phyloP scores from a whole-genome alignment of 2,797 vertebrate genomes.

The Macropus fuliginosus region DNA sequence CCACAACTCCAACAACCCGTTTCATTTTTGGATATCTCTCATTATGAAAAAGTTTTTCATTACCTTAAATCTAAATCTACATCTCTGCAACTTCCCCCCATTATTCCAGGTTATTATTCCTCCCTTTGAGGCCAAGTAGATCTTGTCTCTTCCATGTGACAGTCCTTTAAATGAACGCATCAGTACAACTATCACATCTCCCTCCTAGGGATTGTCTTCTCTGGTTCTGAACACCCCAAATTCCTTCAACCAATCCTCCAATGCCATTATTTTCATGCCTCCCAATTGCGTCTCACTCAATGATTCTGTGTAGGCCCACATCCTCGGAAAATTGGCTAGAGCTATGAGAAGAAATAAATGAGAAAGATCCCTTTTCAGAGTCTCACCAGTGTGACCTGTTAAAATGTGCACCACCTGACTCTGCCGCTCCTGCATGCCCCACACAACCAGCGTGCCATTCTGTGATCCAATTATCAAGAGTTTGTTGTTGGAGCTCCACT shows the following conservation, averaged over 20 bases:
- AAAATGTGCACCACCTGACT: constrained; percentile 84
- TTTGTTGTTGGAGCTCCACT: constrained; percentile 79
- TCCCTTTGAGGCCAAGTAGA: background rate
- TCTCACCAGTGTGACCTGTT: constrained; percentile 86
- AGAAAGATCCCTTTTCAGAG: background rate
- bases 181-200: background rate
- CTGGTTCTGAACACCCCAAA: background rate
- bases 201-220: background rate
- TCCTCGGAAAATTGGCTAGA: background rate
- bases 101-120: background rate
- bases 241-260: background rate
- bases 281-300: background rate
- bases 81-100: background rate
- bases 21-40: background rate
- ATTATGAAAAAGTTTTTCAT: background rate
- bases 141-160: background rate
- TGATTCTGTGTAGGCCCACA: background rate
- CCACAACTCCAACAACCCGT: background rate
- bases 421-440: constrained; percentile 82
- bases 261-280: background rate
- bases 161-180: background rate
- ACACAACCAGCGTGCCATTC: constrained; percentile 84
- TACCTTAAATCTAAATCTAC: background rate
- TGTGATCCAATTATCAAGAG: constrained; percentile 87
- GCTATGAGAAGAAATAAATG: background rate